These are phyloP conservation scores for Axis porcinus DNA, from an alignment of 2,113 vertebrate genomes.

Conservation along the genomic window DNA sequence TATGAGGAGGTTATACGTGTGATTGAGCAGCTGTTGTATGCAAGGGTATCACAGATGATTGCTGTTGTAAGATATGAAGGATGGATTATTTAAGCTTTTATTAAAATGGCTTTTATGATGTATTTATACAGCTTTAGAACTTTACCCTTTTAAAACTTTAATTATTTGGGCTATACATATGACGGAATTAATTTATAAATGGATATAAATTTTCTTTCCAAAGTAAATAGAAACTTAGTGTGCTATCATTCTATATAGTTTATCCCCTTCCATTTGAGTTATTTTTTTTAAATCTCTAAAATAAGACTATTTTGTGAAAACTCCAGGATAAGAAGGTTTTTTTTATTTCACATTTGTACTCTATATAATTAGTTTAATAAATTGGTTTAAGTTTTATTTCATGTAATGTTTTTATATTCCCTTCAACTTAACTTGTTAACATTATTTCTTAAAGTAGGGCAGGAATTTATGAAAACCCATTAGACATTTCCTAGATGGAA, in stretches of 20 bases:
- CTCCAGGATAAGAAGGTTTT: not conserved
- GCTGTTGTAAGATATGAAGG: not conserved
- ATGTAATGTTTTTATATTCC: not conserved
- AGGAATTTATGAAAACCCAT: constrained; percentile 11
- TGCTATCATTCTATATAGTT: not conserved
- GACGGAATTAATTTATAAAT: constrained; percentile 41
- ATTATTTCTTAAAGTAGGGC: not conserved
- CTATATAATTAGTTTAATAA: not conserved
- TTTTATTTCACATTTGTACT: not conserved
- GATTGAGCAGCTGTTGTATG: not conserved
- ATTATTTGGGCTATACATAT: not conserved
- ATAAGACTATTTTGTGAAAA: not conserved
- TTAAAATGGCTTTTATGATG: not conserved
- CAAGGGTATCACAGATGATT: not conserved
- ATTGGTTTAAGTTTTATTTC: not conserved
- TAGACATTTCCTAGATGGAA: not conserved
- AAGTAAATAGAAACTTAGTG: not conserved
- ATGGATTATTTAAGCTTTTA: not conserved
- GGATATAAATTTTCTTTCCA: not conserved
- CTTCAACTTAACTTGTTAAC: not conserved
- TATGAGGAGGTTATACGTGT: not conserved
- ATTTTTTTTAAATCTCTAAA: constrained; percentile 34
- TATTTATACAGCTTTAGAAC: not conserved
- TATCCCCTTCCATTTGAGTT: not conserved
- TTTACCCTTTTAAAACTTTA: not conserved